Base-by-base conservation (phyloP, 2,888 invertebrate species). In the Pharmacophagus antenor region DNA sequence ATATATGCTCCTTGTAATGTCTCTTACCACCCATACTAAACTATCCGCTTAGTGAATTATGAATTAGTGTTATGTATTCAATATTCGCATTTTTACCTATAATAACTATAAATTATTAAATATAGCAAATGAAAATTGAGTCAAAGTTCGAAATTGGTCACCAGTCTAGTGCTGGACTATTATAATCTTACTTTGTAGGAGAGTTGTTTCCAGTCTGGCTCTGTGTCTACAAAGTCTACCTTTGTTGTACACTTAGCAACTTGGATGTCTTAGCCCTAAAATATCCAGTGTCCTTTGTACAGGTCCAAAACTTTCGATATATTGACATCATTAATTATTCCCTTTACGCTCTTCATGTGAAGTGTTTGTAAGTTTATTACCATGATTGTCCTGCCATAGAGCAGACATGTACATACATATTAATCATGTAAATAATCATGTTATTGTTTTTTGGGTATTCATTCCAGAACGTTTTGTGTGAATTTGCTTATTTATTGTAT, bases 381-480 rank as follows among this genome's bases (percentile, higher is more conserved):
- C 27, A 21, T 5, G 27, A 6, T 18, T 12, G 47, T 49, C 37
- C 37, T 15, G 31, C 31, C 8, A 31, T 15, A 12, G 31, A 31
- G 41, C 41, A 49, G 44, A 46, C n/a, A 44, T 60, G 55, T 60
- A 50, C 46, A 60, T 46, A 60, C 44, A 46, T 25, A 27, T 44
- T 25, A 51, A 60, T 60, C 60, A 51, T 60, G 60, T 60, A 60
- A 55, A 60, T 60, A 58, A 47, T 48, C 18, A 31, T 20, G 18
- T 47, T 21, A 31, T 47, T 31, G 49, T 25, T 22, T 37, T 48
- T 23, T 60, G 44, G 22, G 22, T 37, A 42, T 55, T 60, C 60
- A 60, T 60, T 60, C 60, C 60, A 60, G 23, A 44, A 37, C n/a
- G 37, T 60, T 46, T 46, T 58, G 37, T 48, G 31, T 37, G 49